These are phyloP conservation scores for Fabriciana adippe DNA, from an alignment of 2,888 invertebrate species.

Conservation along the genomic window DNA sequence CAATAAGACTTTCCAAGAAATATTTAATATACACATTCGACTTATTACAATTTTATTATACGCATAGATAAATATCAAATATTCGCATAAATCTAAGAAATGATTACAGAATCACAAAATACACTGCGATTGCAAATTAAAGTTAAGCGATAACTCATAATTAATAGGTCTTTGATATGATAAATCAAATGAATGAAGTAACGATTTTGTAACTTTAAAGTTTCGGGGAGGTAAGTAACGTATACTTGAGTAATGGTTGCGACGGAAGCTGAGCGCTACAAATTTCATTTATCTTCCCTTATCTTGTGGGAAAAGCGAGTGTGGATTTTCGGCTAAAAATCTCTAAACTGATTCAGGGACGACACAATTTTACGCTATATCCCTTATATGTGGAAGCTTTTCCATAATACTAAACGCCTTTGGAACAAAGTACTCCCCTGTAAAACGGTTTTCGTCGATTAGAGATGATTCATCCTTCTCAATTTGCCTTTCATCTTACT, in stretches of 20 bases:
- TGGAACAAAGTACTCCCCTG: no score
- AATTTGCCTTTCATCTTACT: no score
- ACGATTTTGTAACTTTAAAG: slow-evolving; percentile 33
- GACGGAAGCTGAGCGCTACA: slow-evolving; percentile 19
- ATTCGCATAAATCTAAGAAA: no score
- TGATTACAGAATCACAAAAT: no score
- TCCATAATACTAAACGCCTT: no score
- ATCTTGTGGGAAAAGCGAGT: slow-evolving; percentile 30
- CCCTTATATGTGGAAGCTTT: background rate
- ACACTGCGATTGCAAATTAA: background rate
- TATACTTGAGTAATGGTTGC: slow-evolving; percentile 36
- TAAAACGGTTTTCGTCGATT: no score
- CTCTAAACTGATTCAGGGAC: slow-evolving; percentile 17
- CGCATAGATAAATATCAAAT: no score
- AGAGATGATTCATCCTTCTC: no score
- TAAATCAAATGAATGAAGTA: slow-evolving; percentile 17
- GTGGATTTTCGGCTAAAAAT: slow-evolving; percentile 26
- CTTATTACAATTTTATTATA: no score
- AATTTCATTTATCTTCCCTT: slow-evolving; percentile 39
- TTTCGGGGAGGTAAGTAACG: slow-evolving; percentile 28
- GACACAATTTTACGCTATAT: background rate
- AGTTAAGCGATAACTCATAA: slow-evolving; percentile 16
- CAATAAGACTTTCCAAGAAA: no score
- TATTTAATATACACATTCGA: no score
- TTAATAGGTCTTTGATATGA: slow-evolving; percentile 15